These are phyloP conservation scores for Sphyrna mokarran DNA, from an alignment of 2,113 vertebrate genomes.

Conservation along the genomic window DNA sequence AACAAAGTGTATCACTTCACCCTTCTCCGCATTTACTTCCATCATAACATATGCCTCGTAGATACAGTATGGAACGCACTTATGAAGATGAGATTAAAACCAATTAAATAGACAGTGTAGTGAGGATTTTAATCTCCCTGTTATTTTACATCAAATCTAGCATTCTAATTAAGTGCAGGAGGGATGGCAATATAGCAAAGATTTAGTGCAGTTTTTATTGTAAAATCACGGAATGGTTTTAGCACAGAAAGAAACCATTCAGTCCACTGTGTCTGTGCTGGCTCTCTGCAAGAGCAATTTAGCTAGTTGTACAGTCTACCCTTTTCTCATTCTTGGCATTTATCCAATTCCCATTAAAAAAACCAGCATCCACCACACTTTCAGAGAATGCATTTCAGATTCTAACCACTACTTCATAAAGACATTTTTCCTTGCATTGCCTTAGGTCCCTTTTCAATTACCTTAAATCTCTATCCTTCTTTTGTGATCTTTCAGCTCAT, in stretches of 20 bases:
- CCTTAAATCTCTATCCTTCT: not conserved
- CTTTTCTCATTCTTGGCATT: not conserved
- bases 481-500: not conserved
- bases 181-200: not conserved
- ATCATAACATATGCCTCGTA: not conserved
- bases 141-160: not conserved
- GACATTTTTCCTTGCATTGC: not conserved
- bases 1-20: not conserved
- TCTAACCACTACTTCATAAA: not conserved
- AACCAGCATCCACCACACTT: not conserved
- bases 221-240: not conserved
- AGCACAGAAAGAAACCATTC: not conserved
- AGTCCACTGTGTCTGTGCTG: not conserved
- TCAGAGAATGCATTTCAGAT: not conserved
- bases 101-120: not conserved
- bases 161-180: not conserved
- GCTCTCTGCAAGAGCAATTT: not conserved
- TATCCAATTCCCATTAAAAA: not conserved
- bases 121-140: not conserved
- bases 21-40: not conserved
- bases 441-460: not conserved
- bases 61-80: not conserved
- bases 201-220: not conserved
- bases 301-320: not conserved
- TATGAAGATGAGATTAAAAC: not conserved